Base-by-base conservation (phyloP, 2,797 vertebrate species). In the Clamator glandarius region DNA sequence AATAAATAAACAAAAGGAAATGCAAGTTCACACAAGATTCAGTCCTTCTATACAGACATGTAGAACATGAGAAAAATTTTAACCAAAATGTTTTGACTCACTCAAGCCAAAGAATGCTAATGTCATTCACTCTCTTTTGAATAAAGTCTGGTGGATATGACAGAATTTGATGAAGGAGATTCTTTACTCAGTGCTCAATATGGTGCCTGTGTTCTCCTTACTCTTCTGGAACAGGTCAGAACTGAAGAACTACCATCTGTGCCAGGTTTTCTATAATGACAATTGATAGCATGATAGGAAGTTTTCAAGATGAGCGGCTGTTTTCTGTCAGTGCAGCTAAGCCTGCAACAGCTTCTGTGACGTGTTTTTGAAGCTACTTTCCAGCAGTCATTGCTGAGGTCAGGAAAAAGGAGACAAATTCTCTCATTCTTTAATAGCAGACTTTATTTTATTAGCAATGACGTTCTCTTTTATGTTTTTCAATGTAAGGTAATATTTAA, bases 291-390 rank as follows among this genome's bases (percentile, higher is more conserved):
- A 23, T 4, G 16, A 50, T 29, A 79, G 67, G 81, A 89, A 87
- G 74, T 89, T 92, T 89, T 78, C 63, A 84, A 82, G 77, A 33
- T 35, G 84, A 90, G 70, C 63, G n/a, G n/a, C 48, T 73, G 35
- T 5, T 69, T 95, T 69, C 35, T 76, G 51, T 61, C 67, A 55
- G 25, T 35, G 51, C 42, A 78, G 35, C 63, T 92, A 87, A 90
- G 64, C 42, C n/a, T 76, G 28, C 48, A 79, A 79, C 35, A 93
- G 25, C 18, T 82, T 55, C 70, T 84, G 51, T 76, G 41, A 69
- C 39, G 39, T 5, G 24, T 36, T 92, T 79, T 62, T 84, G 59
- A 84, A 92, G 63, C 66, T 79, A 69, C 61, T 89, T 84, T 82
- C 63, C 46, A 55, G 48, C 33, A 67, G 29, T n/a, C 59, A 66